Evolutionary conservation across 2,888 invertebrate species (phyloP).

Genomic region (Diarsia rubi): DNA sequence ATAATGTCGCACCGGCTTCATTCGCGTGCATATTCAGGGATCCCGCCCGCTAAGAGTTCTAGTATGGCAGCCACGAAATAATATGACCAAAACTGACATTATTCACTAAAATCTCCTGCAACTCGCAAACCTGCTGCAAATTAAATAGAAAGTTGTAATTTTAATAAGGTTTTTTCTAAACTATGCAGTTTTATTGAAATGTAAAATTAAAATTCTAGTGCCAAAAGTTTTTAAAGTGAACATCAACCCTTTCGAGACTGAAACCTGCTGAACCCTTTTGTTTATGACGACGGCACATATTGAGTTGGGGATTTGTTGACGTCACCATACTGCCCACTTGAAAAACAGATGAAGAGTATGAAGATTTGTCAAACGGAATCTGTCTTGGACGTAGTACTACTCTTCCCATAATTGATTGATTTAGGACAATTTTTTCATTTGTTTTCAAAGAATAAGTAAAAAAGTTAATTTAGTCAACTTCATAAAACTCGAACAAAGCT

Average conservation of each 20-base stretch:
- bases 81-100: conserved; percentile 23
- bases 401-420: not conserved
- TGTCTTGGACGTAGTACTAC: not conserved
- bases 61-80: conserved; percentile 23
- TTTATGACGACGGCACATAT: conserved; percentile 4
- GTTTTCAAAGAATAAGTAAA: not conserved
- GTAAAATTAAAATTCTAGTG: not conserved
- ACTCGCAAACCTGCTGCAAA: conserved; percentile 15
- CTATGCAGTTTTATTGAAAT: conserved; percentile 6
- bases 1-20: conserved; percentile 33
- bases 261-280: conserved; percentile 2
- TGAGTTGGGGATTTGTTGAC: not conserved
- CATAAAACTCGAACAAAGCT: not conserved
- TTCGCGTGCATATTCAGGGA: conserved; percentile 37
- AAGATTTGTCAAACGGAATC: not conserved
- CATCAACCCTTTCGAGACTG: not conserved
- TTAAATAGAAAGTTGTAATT: conserved; percentile 25
- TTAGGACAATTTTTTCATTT: not conserved
- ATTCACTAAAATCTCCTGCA: conserved; percentile 20
- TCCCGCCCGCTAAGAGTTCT: not conserved
- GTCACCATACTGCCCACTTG: not conserved
- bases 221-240: not conserved
- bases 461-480: not conserved
- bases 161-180: conserved; percentile 9
- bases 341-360: not conserved